Percentiles rank a stretch among this genome's conserved stretches.
Evolutionary conservation across 2,797 vertebrate species (phyloP).

Genomic region (Avahi laniger): DNA sequence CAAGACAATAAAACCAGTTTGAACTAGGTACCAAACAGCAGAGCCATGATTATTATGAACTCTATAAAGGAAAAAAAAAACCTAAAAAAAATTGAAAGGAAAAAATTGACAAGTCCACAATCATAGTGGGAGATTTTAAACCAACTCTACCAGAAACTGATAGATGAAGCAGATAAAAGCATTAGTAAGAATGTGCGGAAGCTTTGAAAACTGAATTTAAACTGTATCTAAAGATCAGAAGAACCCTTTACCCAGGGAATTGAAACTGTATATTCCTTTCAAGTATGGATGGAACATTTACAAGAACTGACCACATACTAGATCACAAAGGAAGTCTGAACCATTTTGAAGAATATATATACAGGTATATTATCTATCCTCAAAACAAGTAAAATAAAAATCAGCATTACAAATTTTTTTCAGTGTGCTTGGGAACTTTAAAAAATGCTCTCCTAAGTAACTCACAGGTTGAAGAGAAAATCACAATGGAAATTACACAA

Average conservation of each 20-base stretch:
- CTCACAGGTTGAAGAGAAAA: constrained; percentile 5
- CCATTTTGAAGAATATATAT: not conserved
- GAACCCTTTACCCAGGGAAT: not conserved
- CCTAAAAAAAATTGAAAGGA: not conserved
- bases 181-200: not conserved
- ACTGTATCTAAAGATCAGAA: constrained; percentile 43
- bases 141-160: not conserved
- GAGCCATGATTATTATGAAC: constrained; percentile 3
- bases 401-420: not conserved
- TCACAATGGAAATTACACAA: constrained; percentile 14
- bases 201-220: constrained; percentile 46
- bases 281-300: constrained; percentile 2
- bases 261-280: constrained; percentile 22
- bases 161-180: not conserved
- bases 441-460: constrained; percentile 30
- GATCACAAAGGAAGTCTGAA: constrained; percentile 14
- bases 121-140: not conserved
- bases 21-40: not conserved
- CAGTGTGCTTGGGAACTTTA: not conserved
- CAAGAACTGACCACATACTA: constrained; percentile 40
- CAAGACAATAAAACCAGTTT: not conserved
- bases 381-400: constrained; percentile 36
- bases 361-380: not conserved
- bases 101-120: not conserved
- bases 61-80: not conserved